Base-by-base conservation (phyloP, 2,888 invertebrate species). In the Sarcophaga carnaria region DNA sequence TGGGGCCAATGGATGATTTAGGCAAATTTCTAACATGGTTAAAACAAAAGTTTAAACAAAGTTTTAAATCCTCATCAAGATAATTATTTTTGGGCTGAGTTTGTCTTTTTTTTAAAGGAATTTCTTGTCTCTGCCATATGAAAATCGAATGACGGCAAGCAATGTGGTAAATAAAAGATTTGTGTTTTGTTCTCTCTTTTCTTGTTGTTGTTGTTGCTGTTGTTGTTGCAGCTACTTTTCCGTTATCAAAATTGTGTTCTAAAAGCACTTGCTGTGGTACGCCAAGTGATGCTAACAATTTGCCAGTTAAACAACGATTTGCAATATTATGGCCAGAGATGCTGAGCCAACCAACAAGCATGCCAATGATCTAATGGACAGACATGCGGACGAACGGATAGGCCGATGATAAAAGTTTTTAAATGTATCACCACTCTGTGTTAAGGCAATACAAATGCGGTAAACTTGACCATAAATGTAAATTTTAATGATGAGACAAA, bases 391-490 rank as follows among this genome's bases (percentile, higher is more conserved):
- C 22, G 75, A 45, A 47, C 22, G 49, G 17, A 37, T 4, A 79
- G 49, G 14, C n/a, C 17, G 47, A 64, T 45, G 20, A 45, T 12
- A 10, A 59, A 45, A 37, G 37, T 37, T 37, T 37, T 37, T 0
- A 37, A 37, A 37, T 37, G 37, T 37, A 37, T 37, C 37, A 27
- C 27, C 27, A 37, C 6, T 37, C 37, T 37, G 37, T 37, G 37
- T 37, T 37, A 37, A 37, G 37, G 37, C 37, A 37, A 37, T 37
- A 37, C 37, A 37, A 27, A 78, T 70, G 79, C 60, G 27, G 78
- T 74, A 78, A 80, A 80, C 80, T 83, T 83, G 80, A 86, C 86
- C 86, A 86, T 86, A 86, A 80, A 86, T 80, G 86, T 83, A 64
- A 80, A 83, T 86, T 86, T 86, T 86, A 86, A 86, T 86, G 83